Evolutionary conservation across 2,113 vertebrate species (phyloP), one percentile per base, ranked within the genome.

Genomic region (Ginglymostoma cirratum): DNA sequence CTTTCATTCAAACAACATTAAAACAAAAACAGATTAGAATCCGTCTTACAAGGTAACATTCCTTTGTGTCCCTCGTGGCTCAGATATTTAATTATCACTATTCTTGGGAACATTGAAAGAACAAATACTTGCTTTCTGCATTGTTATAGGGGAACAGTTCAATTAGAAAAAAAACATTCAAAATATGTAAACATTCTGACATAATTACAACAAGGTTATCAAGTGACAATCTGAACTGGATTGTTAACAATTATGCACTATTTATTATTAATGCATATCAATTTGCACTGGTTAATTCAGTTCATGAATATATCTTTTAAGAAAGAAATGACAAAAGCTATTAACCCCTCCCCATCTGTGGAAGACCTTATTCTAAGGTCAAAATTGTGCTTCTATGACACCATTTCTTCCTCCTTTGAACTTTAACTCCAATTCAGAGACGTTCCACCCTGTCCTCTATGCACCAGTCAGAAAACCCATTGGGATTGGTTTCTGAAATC

Each of bases 1-100:
- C 61, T n/a, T 92, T 6, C 55, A 92, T 61, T 52, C 30, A 61
- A 92, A 55, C 38, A 6, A 21, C 66, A 66, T 6, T 7, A n/a
- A 61, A 24, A 90, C 30, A 92, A 61, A 38, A 65, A 92, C n/a
- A 83, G 17, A 92, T 92, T 92, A 92, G 17, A 66, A 92, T 92
- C 89, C 5, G 38, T 92, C 34, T 23, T 5, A 4, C 61, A 66
- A n/a, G 14, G 86, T 89, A 89, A 55, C 48, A 92, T n/a, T 66
- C 34, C 61, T 30, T 86, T 48, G 45, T 19, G 45, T 48, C 42
- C 45, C 48, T 52, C 45, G 27, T 55, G 85, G 10, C 48, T 92
- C 30, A 66, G 34, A 66, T 90, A 90, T 90, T 90, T 34, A 66
- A 65, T 92, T 65, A 93, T 23, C 89, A 66, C 38, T 93, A 38